These are phyloP conservation scores for Halictus ligatus DNA, from an alignment of 2,888 invertebrate genomes.

Conservation along the genomic window DNA sequence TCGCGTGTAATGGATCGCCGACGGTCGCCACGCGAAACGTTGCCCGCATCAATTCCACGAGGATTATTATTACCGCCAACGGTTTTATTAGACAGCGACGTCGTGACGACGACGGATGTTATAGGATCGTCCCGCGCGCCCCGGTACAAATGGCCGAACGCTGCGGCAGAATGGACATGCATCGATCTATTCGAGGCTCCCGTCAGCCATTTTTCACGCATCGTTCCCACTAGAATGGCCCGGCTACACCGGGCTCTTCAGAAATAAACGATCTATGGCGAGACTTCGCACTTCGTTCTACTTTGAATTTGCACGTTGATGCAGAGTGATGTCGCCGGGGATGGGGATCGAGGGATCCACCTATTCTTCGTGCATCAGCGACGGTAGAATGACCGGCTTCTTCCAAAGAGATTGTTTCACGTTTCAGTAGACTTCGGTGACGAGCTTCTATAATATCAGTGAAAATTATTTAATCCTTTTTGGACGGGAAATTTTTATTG, in stretches of 20 bases:
- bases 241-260: not conserved
- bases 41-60: not conserved
- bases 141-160: not conserved
- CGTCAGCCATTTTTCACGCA: not conserved
- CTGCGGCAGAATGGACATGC: not conserved
- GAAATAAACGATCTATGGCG: conserved; percentile 2
- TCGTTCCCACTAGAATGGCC: not conserved
- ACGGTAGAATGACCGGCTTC: not conserved
- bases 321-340: not conserved
- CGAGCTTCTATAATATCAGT: not conserved
- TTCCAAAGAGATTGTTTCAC: not conserved
- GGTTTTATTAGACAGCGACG: conserved; percentile 5
- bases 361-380: not conserved
- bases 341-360: not conserved
- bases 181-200: not conserved
- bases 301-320: not conserved
- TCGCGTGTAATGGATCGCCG: not conserved
- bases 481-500: not conserved
- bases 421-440: not conserved
- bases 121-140: not conserved
- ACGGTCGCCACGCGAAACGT: not conserved
- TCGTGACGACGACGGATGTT: not conserved
- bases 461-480: not conserved
- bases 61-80: not conserved
- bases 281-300: not conserved